Evolutionary conservation across 2,797 vertebrate genomes (phyloP).

Genomic region (Salarias fasciatus): DNA sequence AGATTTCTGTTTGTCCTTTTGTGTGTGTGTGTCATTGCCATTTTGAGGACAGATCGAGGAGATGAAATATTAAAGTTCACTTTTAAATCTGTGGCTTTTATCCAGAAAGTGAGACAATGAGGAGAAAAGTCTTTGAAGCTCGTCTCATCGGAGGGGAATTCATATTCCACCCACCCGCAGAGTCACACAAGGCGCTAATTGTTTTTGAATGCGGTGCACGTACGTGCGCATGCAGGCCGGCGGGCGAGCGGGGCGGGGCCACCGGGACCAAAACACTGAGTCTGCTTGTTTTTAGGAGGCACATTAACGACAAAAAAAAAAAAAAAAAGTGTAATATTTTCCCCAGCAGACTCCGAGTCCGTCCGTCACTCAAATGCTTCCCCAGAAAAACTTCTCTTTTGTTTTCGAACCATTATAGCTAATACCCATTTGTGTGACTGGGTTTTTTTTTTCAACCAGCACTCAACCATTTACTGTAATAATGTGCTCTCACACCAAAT

Average conservation of each 20-base stretch:
- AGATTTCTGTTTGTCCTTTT: neutral
- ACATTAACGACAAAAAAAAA: too few species aligned
- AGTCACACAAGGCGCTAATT: slow-evolving; percentile 52
- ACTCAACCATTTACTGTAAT: slow-evolving; percentile 63
- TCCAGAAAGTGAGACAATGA: slow-evolving; percentile 50
- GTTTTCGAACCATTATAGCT: slow-evolving; percentile 57
- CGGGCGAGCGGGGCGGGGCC: too few species aligned
- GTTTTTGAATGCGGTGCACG: slow-evolving; percentile 42
- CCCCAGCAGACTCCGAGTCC: too few species aligned
- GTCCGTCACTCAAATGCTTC: slow-evolving; percentile 32
- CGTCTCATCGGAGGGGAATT: slow-evolving; percentile 53
- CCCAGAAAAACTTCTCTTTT: slow-evolving; percentile 39
- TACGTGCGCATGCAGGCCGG: too few species aligned
- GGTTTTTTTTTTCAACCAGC: slow-evolving; percentile 31
- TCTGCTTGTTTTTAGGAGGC: too few species aligned
- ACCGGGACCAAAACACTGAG: too few species aligned
- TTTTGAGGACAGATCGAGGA: slow-evolving; percentile 50
- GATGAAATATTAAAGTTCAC: slow-evolving; percentile 61
- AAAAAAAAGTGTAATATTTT: too few species aligned
- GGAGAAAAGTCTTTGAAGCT: slow-evolving; percentile 55
- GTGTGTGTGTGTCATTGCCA: slow-evolving; percentile 31
- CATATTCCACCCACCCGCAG: slow-evolving; percentile 67
- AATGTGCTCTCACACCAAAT: slow-evolving; percentile 58
- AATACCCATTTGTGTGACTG: slow-evolving; percentile 47
- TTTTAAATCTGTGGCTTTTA: slow-evolving; percentile 43